A percentile compares a stretch with the other conserved stretches of the same genome.
phyloP scores from a whole-genome alignment of 1,140 invertebrate species.

The Ylistrum balloti region DNA sequence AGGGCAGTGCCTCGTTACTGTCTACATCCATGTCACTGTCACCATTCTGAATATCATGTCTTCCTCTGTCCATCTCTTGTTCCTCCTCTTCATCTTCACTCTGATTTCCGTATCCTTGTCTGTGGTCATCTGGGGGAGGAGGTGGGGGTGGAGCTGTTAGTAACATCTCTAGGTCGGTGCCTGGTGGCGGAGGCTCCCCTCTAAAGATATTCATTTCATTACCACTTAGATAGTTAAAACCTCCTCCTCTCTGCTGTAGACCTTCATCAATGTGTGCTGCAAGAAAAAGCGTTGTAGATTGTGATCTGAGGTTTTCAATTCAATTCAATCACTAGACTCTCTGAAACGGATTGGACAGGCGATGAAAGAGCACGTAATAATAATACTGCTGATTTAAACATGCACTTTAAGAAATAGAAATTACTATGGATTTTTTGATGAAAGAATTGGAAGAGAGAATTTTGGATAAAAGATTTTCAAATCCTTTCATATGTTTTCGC shows the following conservation, averaged over 20 bases:
- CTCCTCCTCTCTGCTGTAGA: not conserved
- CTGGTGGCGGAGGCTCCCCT: slow-evolving; percentile 71
- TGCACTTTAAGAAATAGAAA: no score
- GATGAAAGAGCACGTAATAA: no score
- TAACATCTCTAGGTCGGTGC: slow-evolving; percentile 66
- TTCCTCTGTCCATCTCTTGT: not conserved
- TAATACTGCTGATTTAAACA: no score
- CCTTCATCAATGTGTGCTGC: not conserved
- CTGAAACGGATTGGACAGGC: no score
- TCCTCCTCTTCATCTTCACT: slow-evolving; percentile 25
- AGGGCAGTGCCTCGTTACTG: slow-evolving; percentile 17
- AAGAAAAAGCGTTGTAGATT: not conserved
- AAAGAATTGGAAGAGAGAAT: no score
- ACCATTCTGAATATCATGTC: slow-evolving; percentile 47
- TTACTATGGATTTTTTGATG: no score
- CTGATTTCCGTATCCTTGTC: slow-evolving; percentile 45
- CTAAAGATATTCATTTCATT: slow-evolving; percentile 46
- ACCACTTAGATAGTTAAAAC: not conserved
- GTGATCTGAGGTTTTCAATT: no score
- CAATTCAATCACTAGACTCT: no score
- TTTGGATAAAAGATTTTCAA: no score
- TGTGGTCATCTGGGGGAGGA: slow-evolving; percentile 67
- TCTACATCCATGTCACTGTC: slow-evolving; percentile 50
- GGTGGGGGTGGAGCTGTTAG: slow-evolving; percentile 68
- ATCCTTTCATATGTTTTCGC: no score